A percentile compares a stretch with the other conserved stretches of the same genome.
Evolutionary conservation across 2,797 vertebrate species (phyloP).

Genomic region (Borostomias antarcticus): DNA sequence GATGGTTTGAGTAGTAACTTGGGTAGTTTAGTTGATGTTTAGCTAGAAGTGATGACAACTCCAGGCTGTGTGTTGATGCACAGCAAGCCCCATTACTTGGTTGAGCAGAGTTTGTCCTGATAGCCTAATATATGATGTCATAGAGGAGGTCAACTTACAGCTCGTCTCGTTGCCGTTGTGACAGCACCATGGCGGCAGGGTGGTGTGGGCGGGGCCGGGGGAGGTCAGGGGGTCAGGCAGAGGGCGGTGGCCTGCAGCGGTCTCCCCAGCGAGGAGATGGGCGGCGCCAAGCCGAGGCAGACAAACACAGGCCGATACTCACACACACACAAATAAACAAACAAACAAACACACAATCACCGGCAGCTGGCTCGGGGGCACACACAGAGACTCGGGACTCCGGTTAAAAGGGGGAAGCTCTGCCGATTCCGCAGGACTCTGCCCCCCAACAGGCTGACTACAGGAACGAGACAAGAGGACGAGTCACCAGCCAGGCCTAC

Average conservation of each 20-base stretch:
- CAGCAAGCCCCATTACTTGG: background rate
- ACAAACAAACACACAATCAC: no score
- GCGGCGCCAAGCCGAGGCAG: conserved; percentile 62
- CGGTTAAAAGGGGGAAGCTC: conserved; percentile 69
- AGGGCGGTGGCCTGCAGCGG: conserved; percentile 66
- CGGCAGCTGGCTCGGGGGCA: background rate
- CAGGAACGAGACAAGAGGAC: conserved; percentile 76
- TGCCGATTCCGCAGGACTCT: conserved; percentile 69
- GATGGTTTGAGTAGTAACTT: no score
- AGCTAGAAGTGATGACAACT: background rate
- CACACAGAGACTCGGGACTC: conserved; percentile 53
- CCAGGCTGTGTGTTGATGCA: background rate
- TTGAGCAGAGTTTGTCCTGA: background rate
- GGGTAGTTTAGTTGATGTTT: no score
- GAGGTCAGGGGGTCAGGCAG: conserved; percentile 55
- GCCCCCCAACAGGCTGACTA: conserved; percentile 68
- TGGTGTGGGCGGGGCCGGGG: conserved; percentile 67
- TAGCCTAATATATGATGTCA: background rate
- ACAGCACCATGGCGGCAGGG: conserved; percentile 94
- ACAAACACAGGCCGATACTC: conserved; percentile 42
- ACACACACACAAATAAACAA: no score
- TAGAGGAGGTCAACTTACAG: conserved; percentile 83
- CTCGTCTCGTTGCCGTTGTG: conserved; percentile 99
- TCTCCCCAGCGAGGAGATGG: conserved; percentile 81
- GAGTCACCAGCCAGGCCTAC: conserved; percentile 85